Evolutionary conservation across 92 coral and sea anemone genomes (phyloP).

Genomic region (Virgularia gustaviana): DNA sequence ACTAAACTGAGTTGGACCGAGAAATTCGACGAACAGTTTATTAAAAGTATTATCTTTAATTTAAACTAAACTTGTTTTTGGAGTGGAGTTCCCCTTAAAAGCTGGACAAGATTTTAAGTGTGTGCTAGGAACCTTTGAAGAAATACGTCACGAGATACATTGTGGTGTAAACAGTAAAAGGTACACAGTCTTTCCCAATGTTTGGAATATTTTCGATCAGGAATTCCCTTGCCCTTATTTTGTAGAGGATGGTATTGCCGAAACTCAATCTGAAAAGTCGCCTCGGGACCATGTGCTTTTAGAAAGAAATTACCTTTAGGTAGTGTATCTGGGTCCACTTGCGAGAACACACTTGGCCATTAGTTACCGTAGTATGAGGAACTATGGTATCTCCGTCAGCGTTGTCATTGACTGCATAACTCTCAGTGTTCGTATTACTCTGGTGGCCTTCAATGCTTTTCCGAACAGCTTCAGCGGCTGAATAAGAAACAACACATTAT

Average conservation of each 20-base stretch:
- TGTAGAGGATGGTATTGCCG: neutral
- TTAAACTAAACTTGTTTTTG: too few species aligned
- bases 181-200: neutral
- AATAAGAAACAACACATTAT: constrained; percentile 35
- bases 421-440: constrained; percentile 27
- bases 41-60: too few species aligned
- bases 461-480: constrained; percentile 67
- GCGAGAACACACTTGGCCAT: constrained; percentile 86
- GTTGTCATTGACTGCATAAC: constrained; percentile 16
- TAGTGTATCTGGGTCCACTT: constrained; percentile 98
- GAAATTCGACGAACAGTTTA: too few species aligned
- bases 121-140: too few species aligned
- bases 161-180: neutral
- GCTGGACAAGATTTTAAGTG: too few species aligned
- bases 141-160: too few species aligned
- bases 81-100: too few species aligned
- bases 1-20: too few species aligned
- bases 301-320: constrained; percentile 58
- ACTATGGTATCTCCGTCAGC: constrained; percentile 45
- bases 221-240: neutral
- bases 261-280: neutral
- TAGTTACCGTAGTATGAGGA: constrained; percentile 80
- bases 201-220: neutral
- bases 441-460: constrained; percentile 18
- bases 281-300: neutral